Evolutionary conservation across 2,113 vertebrate species (phyloP).

Genomic region (Myrmecophaga tridactyla): DNA sequence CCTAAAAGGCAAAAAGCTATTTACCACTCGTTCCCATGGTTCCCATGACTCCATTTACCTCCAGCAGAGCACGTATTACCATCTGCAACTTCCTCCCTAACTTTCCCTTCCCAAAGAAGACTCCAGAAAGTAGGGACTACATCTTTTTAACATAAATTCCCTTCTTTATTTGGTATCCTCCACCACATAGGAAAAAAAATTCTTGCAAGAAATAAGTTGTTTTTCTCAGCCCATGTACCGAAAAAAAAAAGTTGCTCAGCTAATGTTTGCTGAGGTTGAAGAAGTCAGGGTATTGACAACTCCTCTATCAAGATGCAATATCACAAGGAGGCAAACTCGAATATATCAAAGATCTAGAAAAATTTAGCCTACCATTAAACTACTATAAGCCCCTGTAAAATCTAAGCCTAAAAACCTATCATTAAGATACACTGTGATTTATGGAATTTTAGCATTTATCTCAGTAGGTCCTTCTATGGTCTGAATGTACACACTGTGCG

Average conservation of each 20-base stretch:
- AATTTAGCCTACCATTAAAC: background rate
- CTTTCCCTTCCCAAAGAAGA: background rate
- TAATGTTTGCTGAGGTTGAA: background rate
- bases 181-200: background rate
- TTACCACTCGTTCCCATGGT: no score
- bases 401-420: background rate
- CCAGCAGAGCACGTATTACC: background rate
- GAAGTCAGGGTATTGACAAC: background rate
- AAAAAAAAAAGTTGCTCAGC: background rate
- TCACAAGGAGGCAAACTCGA: background rate
- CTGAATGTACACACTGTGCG: background rate
- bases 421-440: slow-evolving; percentile 36
- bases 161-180: background rate
- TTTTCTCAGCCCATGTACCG: no score
- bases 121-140: background rate
- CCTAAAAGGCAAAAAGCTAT: no score
- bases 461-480: slow-evolving; percentile 57
- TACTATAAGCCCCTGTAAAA: background rate
- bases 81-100: background rate
- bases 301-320: background rate
- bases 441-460: slow-evolving; percentile 57
- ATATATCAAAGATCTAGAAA: slow-evolving; percentile 38
- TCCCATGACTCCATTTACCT: background rate
- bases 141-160: background rate
- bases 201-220: background rate